phyloP scores from a whole-genome alignment of 2,888 invertebrate genomes.

The Oligia latruncula region DNA sequence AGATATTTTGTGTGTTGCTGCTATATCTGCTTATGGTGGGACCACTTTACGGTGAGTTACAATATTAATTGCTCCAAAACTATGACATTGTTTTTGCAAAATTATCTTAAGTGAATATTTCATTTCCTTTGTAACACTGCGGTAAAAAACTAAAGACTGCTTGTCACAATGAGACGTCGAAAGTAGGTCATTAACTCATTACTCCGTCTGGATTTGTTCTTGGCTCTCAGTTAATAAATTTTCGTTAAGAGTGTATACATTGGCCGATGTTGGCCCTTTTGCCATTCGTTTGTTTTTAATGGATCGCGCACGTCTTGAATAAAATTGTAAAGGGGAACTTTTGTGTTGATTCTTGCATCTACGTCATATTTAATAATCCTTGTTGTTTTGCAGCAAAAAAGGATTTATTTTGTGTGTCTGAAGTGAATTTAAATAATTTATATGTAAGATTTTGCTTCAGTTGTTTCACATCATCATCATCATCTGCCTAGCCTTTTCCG shows the following conservation, averaged over 20 bases:
- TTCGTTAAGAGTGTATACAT: slow-evolving; percentile 47
- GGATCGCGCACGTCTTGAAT: slow-evolving; percentile 14
- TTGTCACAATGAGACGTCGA: slow-evolving; percentile 53
- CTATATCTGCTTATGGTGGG: slow-evolving; percentile 87
- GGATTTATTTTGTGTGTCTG: accelerated
- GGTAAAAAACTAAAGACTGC: slow-evolving; percentile 28
- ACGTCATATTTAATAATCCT: neutral
- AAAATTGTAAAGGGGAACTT: neutral
- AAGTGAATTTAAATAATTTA: neutral
- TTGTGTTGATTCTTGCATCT: neutral
- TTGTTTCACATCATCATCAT: neutral
- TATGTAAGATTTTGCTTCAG: neutral
- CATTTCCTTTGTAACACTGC: slow-evolving; percentile 27
- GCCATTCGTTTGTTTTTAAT: slow-evolving; percentile 42
- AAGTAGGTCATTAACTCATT: slow-evolving; percentile 65
- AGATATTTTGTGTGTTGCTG: slow-evolving; percentile 82
- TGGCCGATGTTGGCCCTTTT: slow-evolving; percentile 43
- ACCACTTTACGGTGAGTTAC: slow-evolving; percentile 87
- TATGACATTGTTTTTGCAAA: neutral
- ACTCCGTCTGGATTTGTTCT: slow-evolving; percentile 59
- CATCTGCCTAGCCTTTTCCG: no score
- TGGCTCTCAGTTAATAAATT: slow-evolving; percentile 57
- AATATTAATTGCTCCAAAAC: neutral
- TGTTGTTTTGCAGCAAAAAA: neutral
- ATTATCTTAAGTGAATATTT: slow-evolving; percentile 19